Conservation (phyloP, 1,140 invertebrate species). For the Acromyrmex echinatior region DNA sequence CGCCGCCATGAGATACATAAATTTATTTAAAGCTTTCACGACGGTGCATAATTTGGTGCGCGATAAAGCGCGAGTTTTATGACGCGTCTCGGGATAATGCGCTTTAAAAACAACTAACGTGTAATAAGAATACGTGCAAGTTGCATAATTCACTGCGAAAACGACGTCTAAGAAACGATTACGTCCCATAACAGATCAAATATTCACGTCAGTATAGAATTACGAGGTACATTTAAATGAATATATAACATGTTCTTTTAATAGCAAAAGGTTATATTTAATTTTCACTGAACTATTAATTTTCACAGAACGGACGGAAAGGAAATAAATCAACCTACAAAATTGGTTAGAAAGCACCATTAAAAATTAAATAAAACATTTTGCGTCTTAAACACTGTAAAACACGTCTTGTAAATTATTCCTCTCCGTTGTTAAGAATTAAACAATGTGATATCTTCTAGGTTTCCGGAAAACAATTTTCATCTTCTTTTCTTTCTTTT, state of each 20-base stretch:
- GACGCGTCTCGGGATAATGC: constrained; percentile 34
- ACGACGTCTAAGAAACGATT: constrained; percentile 4
- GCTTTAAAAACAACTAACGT: constrained; percentile 42
- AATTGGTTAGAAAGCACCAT: background rate
- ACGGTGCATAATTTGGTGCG: constrained; percentile 49
- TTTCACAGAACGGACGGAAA: background rate
- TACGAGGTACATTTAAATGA: background rate
- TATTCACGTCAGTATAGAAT: background rate
- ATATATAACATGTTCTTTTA: background rate
- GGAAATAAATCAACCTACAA: background rate
- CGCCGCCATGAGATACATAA: constrained; percentile 31
- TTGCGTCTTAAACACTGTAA: background rate
- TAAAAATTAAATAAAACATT: constrained; percentile 7
- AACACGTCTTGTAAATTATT: background rate
- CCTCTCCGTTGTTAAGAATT: background rate
- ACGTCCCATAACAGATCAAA: background rate
- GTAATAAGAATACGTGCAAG: constrained; percentile 43
- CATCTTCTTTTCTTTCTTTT: background rate
- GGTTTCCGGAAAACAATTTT: background rate
- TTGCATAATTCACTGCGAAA: constrained; percentile 39
- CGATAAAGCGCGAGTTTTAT: constrained; percentile 61
- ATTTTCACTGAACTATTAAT: background rate
- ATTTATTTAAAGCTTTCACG: constrained; percentile 58
- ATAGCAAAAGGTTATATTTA: constrained; percentile 2
- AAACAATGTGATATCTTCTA: background rate